phyloP scores from a whole-genome alignment of 92 coral and sea anemone genomes.

The Siderastrea radians region DNA sequence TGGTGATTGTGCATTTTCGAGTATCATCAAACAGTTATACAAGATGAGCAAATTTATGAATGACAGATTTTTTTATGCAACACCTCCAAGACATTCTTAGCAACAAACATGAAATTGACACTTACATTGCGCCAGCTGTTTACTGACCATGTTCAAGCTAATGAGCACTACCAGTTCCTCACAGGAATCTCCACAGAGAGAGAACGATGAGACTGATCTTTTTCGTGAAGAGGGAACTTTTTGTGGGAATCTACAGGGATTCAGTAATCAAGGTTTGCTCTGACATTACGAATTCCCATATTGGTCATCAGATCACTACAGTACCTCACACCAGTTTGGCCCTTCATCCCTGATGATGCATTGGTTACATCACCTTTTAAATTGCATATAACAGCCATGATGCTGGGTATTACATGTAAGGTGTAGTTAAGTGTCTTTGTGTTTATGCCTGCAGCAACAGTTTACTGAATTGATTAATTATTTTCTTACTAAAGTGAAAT shows the following conservation, averaged over 20 bases:
- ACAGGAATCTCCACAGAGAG: neutral
- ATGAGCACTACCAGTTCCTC: slow-evolving; percentile 3
- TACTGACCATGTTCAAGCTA: slow-evolving; percentile 25
- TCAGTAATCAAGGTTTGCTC: slow-evolving; percentile 54
- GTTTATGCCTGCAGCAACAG: too few relatives aligned
- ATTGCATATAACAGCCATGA: too few relatives aligned
- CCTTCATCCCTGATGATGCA: too few relatives aligned
- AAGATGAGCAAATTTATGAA: slow-evolving; percentile 13
- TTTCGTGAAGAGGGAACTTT: slow-evolving; percentile 52
- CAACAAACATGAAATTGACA: slow-evolving; percentile 4
- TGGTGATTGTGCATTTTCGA: slow-evolving; percentile 63
- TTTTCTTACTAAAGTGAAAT: too few relatives aligned
- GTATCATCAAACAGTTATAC: slow-evolving; percentile 53
- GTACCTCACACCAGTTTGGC: too few relatives aligned
- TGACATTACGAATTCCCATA: slow-evolving; percentile 43
- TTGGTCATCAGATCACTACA: slow-evolving; percentile 18
- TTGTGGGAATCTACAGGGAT: slow-evolving; percentile 48
- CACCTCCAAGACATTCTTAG: slow-evolving; percentile 17
- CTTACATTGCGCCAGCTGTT: slow-evolving; percentile 24
- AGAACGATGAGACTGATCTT: slow-evolving; percentile 37
- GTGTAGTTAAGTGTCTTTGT: too few relatives aligned
- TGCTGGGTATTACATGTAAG: too few relatives aligned
- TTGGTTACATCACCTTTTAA: too few relatives aligned
- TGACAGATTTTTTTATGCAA: neutral
- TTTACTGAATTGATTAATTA: too few relatives aligned